Evolutionary conservation across 2,113 vertebrate genomes (phyloP).

Genomic region (Lepus timidus): DNA sequence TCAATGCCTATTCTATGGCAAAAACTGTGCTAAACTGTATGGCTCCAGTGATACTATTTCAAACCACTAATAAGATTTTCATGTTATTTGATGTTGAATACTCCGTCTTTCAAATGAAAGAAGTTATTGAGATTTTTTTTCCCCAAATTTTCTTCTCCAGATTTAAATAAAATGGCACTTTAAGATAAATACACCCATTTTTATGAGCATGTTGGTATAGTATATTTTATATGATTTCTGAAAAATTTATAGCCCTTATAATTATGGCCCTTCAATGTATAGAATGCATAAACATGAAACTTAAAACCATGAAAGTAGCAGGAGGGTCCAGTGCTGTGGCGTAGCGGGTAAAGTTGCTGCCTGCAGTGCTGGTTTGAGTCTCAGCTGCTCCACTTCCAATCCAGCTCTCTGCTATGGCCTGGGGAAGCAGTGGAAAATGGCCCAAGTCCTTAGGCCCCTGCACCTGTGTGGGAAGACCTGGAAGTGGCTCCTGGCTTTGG

Average conservation of each 20-base stretch:
- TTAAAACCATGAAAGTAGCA: slow-evolving; percentile 5
- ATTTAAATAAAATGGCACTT: not conserved
- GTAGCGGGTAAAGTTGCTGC: too few relatives aligned
- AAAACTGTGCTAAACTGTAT: not conserved
- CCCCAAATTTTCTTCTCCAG: not conserved
- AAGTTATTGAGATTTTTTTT: not conserved
- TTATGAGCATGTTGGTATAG: not conserved
- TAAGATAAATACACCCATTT: not conserved
- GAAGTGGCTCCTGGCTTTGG: too few relatives aligned
- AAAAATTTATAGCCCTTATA: slow-evolving; percentile 13
- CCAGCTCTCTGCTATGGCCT: too few relatives aligned
- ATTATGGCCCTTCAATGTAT: not conserved
- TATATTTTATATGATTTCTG: slow-evolving; percentile 20
- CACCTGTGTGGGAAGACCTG: too few relatives aligned
- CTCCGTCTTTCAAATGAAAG: not conserved
- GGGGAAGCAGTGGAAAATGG: too few relatives aligned
- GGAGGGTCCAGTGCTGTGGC: not conserved
- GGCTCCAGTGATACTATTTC: not conserved
- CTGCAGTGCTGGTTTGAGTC: too few relatives aligned
- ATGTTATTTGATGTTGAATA: not conserved
- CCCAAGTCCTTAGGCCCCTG: too few relatives aligned
- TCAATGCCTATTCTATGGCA: not conserved
- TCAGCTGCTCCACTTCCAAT: too few relatives aligned
- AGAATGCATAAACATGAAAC: not conserved
- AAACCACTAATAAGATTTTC: not conserved